These are phyloP conservation scores for Alcis repandata DNA, from an alignment of 2,888 invertebrate species.

Conservation along the genomic window DNA sequence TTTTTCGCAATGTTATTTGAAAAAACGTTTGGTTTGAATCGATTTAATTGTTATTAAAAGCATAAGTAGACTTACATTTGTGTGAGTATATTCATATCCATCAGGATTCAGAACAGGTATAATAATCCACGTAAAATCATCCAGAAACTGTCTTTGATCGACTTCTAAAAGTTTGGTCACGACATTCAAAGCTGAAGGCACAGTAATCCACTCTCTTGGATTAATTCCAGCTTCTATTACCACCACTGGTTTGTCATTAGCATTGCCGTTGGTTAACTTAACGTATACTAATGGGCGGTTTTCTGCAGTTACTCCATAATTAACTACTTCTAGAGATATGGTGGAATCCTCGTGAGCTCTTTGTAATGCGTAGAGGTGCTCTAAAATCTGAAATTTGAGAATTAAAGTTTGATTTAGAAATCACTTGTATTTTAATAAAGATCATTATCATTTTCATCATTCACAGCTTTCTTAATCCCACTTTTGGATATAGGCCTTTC, in stretches of 20 bases:
- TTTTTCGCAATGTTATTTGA: background rate
- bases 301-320: constrained; percentile 64
- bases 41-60: too few relatives aligned
- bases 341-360: constrained; percentile 52
- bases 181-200: constrained; percentile 88
- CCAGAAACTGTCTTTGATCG: constrained; percentile 70
- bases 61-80: constrained; percentile 72
- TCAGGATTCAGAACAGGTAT: constrained; percentile 91
- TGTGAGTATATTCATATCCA: constrained; percentile 89
- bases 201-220: constrained; percentile 91
- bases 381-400: constrained; percentile 64
- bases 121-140: constrained; percentile 88
- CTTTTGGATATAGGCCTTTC: too few relatives aligned
- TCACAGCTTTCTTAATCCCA: too few relatives aligned
- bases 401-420: background rate
- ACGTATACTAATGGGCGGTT: constrained; percentile 73
- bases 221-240: constrained; percentile 88
- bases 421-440: too few relatives aligned
- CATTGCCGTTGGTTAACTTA: constrained; percentile 73
- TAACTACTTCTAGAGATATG: constrained; percentile 56
- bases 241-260: constrained; percentile 77
- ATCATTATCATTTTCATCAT: too few relatives aligned
- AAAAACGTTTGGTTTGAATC: too few relatives aligned
- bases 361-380: constrained; percentile 58
- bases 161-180: constrained; percentile 87